phyloP scores from a whole-genome alignment of 2,113 vertebrate species.

The Leucopsar rothschildi region DNA sequence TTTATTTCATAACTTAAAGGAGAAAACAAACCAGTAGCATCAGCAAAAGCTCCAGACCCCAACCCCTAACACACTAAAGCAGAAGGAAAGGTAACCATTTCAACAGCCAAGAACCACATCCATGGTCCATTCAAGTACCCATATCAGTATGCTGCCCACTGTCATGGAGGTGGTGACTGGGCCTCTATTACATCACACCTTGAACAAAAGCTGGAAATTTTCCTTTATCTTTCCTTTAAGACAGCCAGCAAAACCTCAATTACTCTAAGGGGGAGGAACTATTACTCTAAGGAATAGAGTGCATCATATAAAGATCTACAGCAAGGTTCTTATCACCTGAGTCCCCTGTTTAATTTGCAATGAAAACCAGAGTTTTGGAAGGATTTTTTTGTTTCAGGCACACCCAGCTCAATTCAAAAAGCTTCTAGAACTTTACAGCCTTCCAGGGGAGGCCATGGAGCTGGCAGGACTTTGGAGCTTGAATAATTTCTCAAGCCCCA shows the following conservation, averaged over 20 bases:
- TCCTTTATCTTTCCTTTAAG: neutral
- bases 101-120: neutral
- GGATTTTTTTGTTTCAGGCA: neutral
- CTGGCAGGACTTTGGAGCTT: neutral
- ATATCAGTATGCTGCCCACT: neutral
- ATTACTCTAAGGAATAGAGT: neutral
- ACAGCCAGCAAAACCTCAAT: neutral
- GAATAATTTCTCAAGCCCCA: neutral
- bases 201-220: neutral
- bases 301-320: neutral
- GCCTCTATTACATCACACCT: no score
- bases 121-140: neutral
- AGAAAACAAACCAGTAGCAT: neutral
- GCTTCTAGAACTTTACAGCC: neutral
- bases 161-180: rapidly evolving
- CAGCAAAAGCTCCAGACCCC: neutral
- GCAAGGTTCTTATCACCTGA: neutral
- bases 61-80: neutral
- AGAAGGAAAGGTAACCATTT: neutral
- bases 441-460: neutral
- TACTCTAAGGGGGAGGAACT: neutral
- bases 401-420: neutral
- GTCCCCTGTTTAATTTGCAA: neutral
- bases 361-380: neutral
- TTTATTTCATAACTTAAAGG: constrained; percentile 84